Conservation (phyloP, 2,888 invertebrate species). For the Lycocerus yunnanus region DNA sequence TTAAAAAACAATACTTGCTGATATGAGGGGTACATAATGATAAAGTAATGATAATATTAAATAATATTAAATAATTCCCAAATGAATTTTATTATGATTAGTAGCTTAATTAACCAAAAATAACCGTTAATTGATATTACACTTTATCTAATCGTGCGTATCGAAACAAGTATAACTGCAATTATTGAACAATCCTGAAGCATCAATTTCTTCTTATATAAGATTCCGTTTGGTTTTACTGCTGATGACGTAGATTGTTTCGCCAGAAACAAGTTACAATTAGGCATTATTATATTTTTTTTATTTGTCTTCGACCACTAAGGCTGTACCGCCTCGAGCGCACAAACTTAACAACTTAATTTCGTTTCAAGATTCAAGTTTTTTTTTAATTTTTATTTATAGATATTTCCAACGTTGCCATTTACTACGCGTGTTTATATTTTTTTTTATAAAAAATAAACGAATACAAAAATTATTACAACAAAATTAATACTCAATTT, state of each 20-base stretch:
- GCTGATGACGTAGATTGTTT: conserved; percentile 32
- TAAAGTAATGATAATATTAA: too few species aligned
- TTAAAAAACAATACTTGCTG: too few species aligned
- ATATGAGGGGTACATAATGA: too few species aligned
- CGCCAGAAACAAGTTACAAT: conserved; percentile 40
- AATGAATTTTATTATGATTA: not conserved
- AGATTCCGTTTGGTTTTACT: conserved; percentile 30
- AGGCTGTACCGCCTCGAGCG: conserved; percentile 40
- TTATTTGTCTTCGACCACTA: conserved; percentile 39
- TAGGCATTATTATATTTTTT: conserved; percentile 44
- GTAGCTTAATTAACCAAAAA: not conserved
- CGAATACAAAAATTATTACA: not conserved
- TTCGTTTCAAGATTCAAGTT: conserved; percentile 39
- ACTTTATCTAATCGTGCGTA: conserved; percentile 22
- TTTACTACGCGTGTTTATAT: not conserved
- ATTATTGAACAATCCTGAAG: conserved; percentile 12
- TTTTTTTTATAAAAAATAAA: not conserved
- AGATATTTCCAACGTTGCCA: conserved; percentile 17
- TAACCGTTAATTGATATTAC: conserved; percentile 10
- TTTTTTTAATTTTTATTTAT: conserved; percentile 29
- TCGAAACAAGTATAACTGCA: conserved; percentile 17
- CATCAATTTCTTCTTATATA: conserved; percentile 12
- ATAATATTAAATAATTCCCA: not conserved
- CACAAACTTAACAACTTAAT: conserved; percentile 41
- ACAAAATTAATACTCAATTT: too few species aligned